Base-by-base conservation (phyloP, 1,140 invertebrate genomes). In the Epicauta chinensis region DNA sequence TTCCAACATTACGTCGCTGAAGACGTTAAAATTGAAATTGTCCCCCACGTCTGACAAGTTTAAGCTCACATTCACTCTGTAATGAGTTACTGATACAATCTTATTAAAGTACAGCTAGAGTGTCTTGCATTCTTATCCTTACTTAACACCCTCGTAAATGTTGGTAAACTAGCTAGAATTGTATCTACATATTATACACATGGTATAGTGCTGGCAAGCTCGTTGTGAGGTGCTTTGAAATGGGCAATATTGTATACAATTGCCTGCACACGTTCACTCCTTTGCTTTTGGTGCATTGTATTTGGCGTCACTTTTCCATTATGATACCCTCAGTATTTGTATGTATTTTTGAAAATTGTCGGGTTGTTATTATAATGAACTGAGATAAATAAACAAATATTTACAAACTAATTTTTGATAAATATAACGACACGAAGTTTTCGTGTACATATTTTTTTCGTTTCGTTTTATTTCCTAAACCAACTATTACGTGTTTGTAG, bases 11-110 rank as follows among this genome's bases (percentile, higher is more conserved):
- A 23, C 23, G 52, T 52, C 43, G 41, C 44, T 23, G n/a, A 23
- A 23, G 40, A 52, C 57, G 52, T 56, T 55, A 56, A 59, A 56
- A 56, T 55, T 56, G 57, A 59, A 59, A 59, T 59, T 53, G 45
- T 53, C 57, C 57, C 44, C 14, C 42, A 49, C 31, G 7, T 23
- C 23, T 23, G 4, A 23, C 55, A 39, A 53, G 44, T 53, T 56
- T 51, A 50, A 46, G 55, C 43, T 55, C 52, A 52, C 57, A 59
- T 59, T 59, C 54, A 56, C 48, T 49, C 41, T 39, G 43, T 59
- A 59, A 59, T 59, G 57, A 55, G 57, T 59, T 59, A 59, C 57
- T 59, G 57, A 59, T 59, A 59, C 53, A 59, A 59, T 59, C 57
- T 59, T 59, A 59, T 59, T 59, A 59, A 59, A 56, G 53, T 49